Base-by-base conservation (phyloP, 1,140 invertebrate genomes). In the Oryzaephilus surinamensis region DNA sequence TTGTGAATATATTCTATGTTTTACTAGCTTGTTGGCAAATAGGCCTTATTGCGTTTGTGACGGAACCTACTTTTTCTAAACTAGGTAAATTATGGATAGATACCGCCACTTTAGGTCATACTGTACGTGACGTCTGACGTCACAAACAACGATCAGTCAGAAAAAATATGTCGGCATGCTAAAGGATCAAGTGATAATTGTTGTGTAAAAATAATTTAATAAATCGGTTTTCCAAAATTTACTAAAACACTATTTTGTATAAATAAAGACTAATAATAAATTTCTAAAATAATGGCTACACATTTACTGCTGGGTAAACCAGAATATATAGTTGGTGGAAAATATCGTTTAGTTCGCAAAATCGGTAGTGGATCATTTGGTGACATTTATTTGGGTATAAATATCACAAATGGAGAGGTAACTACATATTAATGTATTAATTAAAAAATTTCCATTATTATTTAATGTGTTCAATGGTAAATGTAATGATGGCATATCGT, bases 331-430 rank as follows among this genome's bases (percentile, higher is more conserved):
- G 84, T 94, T 54, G 87, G 82, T 54, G 79, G 78, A 52, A 93
- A 94, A 67, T 98, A 98, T 69, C 81, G 91, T 61, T 76, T 99
- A 52, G 81, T 96, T 54, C 74, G 94, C 51, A 96, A 96, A 75
- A 97, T 99, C 60, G 96, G 89, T 62, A 94, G 90, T 64, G 96
- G 96, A 50, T 97, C 94, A 3, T 99, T 99, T 69, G 96, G 96
- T 61, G 95, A 98, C 68, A 98, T 99, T 62, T 98, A 95, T 67
- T 73, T 98, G 53, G 93, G 87, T 46, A 93, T 97, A 65, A 97
- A 96, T 73, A 80, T 93, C 57, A 76, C 81, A 57, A 95, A 91
- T 79, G 94, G 93, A 65, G 94, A 97, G 79, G 61, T 61, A 50
- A 58, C 50, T 45, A n/a, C n/a, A 37, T 45, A n/a, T n/a, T n/a